Evolutionary conservation across 2,113 vertebrate species (phyloP).

Genomic region (Callochromis pleurospilus): DNA sequence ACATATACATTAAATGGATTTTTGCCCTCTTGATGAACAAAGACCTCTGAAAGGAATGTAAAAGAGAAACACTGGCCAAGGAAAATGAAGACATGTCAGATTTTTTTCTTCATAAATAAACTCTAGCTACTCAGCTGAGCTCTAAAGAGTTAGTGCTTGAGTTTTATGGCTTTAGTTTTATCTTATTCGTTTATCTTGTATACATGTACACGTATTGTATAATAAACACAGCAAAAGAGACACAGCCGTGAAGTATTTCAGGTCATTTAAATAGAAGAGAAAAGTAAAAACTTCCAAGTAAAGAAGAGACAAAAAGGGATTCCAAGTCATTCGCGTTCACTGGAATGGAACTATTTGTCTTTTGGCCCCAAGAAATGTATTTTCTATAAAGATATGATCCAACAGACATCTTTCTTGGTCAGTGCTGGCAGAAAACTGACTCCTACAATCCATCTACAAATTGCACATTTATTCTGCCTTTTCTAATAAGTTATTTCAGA

Average conservation of each 20-base stretch:
- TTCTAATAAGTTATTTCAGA: background rate
- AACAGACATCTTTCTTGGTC: slow-evolving; percentile 14
- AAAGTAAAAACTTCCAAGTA: slow-evolving; percentile 11
- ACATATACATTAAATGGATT: slow-evolving; percentile 51
- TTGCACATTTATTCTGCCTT: background rate
- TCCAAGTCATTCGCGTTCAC: slow-evolving; percentile 50
- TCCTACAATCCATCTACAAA: slow-evolving; percentile 23
- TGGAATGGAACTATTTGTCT: slow-evolving; percentile 25
- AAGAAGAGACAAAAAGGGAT: slow-evolving; percentile 34
- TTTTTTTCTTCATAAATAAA: slow-evolving; percentile 50
- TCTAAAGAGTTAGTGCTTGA: slow-evolving; percentile 75
- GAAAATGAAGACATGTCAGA: slow-evolving; percentile 48
- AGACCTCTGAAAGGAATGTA: slow-evolving; percentile 60
- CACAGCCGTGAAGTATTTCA: slow-evolving; percentile 48
- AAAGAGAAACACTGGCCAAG: slow-evolving; percentile 56
- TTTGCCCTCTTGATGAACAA: slow-evolving; percentile 55
- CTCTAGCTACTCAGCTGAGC: slow-evolving; percentile 69
- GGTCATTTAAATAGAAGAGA: slow-evolving; percentile 49
- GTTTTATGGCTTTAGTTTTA: slow-evolving; percentile 79
- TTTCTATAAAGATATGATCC: slow-evolving; percentile 24
- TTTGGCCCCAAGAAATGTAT: slow-evolving; percentile 29
- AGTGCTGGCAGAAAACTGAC: slow-evolving; percentile 25
- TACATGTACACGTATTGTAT: slow-evolving; percentile 61
- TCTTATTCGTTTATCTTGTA: slow-evolving; percentile 67
- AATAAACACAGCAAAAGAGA: slow-evolving; percentile 66